phyloP scores from a whole-genome alignment of 2,888 invertebrate genomes.

The Nemurella pictetii region DNA sequence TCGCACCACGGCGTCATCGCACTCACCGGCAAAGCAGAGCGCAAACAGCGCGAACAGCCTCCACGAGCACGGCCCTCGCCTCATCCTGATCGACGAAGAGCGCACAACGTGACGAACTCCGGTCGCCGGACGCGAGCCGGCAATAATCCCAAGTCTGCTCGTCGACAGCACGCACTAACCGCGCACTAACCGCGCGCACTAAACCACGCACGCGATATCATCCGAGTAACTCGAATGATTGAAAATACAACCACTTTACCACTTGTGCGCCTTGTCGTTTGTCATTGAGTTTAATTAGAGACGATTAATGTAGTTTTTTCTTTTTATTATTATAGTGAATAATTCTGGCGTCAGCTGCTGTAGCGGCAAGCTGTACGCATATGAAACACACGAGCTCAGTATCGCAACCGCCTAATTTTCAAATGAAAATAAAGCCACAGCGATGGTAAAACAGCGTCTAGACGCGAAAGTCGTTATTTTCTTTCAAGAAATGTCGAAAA shows the following conservation, averaged over 20 bases:
- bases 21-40: not conserved
- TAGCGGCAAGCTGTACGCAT: not conserved
- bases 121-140: no score
- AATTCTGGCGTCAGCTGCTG: not conserved
- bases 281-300: not conserved
- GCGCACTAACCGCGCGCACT: not conserved
- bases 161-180: not conserved
- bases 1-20: no score
- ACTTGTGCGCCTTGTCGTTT: not conserved
- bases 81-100: not conserved
- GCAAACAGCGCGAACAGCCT: not conserved
- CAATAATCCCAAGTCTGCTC: not conserved
- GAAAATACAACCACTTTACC: not conserved
- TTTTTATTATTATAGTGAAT: not conserved
- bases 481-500: no score
- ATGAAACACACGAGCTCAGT: not conserved
- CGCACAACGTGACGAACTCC: not conserved
- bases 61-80: not conserved
- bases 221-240: not conserved
- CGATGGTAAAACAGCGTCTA: not conserved
- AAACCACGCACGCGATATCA: not conserved
- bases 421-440: not conserved
- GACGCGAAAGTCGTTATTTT: no score
- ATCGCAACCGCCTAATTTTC: not conserved
- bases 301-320: not conserved